Conservation (phyloP, 2,113 vertebrate genomes). For the Scartelaos histophorus region DNA sequence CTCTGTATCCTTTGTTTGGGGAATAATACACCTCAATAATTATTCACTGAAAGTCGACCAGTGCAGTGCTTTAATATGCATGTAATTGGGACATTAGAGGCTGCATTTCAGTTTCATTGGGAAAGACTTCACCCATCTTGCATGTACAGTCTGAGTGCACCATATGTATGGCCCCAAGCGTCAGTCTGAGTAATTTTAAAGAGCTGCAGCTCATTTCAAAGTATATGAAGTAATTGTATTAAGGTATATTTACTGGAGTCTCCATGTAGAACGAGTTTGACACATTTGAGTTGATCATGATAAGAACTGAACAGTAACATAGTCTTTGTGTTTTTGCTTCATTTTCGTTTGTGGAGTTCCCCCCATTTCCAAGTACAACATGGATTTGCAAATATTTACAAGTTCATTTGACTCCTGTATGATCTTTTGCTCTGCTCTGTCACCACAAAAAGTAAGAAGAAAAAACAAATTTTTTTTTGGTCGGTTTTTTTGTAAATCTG, state of each 20-base stretch:
- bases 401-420: conserved; percentile 2
- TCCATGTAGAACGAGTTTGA: neutral
- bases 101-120: neutral
- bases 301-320: neutral
- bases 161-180: no score
- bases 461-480: neutral
- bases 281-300: neutral
- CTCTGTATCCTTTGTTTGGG: neutral
- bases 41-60: neutral
- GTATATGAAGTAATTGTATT: neutral
- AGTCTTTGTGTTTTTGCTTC: neutral
- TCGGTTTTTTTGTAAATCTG: neutral
- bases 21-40: neutral
- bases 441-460: neutral
- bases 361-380: neutral
- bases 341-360: neutral
- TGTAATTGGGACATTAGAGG: neutral
- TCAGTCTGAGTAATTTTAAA: neutral
- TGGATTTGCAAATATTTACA: neutral
- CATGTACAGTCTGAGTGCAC: no score
- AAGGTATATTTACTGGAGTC: neutral
- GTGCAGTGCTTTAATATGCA: neutral
- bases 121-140: neutral
- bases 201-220: neutral
- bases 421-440: neutral